Evolutionary conservation across 1,140 invertebrate genomes (phyloP).

Genomic region (Notospermus geniculatus): DNA sequence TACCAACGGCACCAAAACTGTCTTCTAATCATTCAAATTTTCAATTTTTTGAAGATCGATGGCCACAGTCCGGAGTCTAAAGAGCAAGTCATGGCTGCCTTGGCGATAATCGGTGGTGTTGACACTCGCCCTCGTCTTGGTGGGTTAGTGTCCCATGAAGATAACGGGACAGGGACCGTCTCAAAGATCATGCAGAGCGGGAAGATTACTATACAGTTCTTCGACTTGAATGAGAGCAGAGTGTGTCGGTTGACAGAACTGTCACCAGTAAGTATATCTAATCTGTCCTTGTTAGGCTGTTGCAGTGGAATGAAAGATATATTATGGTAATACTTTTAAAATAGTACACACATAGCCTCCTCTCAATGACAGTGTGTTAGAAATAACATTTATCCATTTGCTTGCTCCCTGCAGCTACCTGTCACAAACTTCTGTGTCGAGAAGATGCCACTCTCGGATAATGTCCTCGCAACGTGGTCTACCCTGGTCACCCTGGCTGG

Average conservation of each 20-base stretch:
- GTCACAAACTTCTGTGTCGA: constrained; percentile 66
- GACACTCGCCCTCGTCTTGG: constrained; percentile 80
- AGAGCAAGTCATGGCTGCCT: constrained; percentile 64
- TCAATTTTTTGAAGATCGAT: too few relatives aligned
- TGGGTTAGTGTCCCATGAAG: constrained; percentile 56
- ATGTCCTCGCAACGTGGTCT: constrained; percentile 68
- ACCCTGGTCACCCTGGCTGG: constrained; percentile 57
- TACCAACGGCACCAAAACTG: too few relatives aligned
- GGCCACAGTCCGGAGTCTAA: too few relatives aligned
- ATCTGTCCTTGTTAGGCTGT: too few relatives aligned
- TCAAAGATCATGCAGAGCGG: constrained; percentile 67
- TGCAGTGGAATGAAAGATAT: too few relatives aligned
- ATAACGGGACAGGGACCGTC: constrained; percentile 62
- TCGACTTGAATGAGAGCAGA: constrained; percentile 56
- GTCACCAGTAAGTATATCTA: constrained; percentile 38
- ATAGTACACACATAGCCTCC: too few relatives aligned
- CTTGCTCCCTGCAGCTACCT: constrained; percentile 57
- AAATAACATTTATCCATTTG: background rate
- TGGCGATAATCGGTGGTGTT: constrained; percentile 81
- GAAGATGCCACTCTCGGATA: constrained; percentile 66
- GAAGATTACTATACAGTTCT: constrained; percentile 67
- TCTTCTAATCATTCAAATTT: too few relatives aligned
- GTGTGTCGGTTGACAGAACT: constrained; percentile 57
- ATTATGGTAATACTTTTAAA: too few relatives aligned
- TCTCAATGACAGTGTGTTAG: too few relatives aligned